Percentiles rank a stretch among this genome's conserved stretches.
Evolutionary conservation across 2,888 invertebrate genomes (phyloP).

Genomic region (Drosophila algonquin): DNA sequence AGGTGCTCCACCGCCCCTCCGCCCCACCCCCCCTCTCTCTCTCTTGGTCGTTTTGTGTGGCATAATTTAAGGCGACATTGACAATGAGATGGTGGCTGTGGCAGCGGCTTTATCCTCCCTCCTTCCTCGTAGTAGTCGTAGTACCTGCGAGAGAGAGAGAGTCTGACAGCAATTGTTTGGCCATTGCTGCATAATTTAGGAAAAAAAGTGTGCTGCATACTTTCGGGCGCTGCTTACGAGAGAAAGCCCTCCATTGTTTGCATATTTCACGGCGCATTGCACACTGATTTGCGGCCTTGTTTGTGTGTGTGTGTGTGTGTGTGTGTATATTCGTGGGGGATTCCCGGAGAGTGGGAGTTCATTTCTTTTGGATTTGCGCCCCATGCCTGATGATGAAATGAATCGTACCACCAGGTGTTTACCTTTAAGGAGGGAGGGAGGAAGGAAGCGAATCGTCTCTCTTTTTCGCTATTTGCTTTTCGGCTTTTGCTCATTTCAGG

Average conservation of each 20-base stretch:
- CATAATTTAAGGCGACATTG: constrained; percentile 79
- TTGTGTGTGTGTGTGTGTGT: constrained; percentile 21
- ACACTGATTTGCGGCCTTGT: constrained; percentile 62
- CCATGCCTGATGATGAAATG: constrained; percentile 10
- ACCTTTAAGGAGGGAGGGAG: not conserved
- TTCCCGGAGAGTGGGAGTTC: constrained; percentile 18
- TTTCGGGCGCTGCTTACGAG: constrained; percentile 63
- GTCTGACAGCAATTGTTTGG: constrained; percentile 74
- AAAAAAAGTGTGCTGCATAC: constrained; percentile 50
- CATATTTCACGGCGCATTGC: constrained; percentile 74
- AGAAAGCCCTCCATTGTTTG: constrained; percentile 61
- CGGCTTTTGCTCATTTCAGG: constrained; percentile 15
- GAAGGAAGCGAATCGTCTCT: not conserved
- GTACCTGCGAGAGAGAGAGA: constrained; percentile 9
- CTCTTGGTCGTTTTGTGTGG: constrained; percentile 42
- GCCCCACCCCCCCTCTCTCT: not conserved
- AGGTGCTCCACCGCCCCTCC: constrained; percentile 13
- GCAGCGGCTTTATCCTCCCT: not conserved
- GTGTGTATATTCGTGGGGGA: constrained; percentile 1
- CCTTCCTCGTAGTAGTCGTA: constrained; percentile 13
- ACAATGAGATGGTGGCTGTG: constrained; percentile 63
- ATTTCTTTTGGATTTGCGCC: constrained; percentile 25
- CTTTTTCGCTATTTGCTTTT: constrained; percentile 15
- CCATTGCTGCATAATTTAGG: constrained; percentile 74
- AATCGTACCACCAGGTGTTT: constrained; percentile 18